phyloP scores from a whole-genome alignment of 2,113 vertebrate species.

The Halcyon malimbica region DNA sequence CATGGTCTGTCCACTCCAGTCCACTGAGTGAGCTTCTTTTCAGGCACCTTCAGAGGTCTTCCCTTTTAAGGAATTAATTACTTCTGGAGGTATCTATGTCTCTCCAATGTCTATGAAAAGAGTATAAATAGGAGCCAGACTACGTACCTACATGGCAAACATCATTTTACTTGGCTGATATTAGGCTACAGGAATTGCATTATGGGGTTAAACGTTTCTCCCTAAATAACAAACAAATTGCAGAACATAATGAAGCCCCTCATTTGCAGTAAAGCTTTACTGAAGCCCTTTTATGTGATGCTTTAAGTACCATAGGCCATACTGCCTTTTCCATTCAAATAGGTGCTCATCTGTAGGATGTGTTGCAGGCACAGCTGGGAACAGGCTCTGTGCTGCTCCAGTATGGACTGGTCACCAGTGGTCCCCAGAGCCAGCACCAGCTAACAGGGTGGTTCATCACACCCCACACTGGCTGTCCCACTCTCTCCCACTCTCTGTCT shows the following conservation, averaged over 20 bases:
- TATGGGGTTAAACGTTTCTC: background rate
- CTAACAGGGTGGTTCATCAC: background rate
- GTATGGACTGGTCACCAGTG: rapidly evolving
- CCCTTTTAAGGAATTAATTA: background rate
- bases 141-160: background rate
- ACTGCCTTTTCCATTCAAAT: background rate
- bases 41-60: background rate
- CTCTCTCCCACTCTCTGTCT: background rate
- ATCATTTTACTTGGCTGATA: background rate
- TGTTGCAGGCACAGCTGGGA: background rate
- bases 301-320: background rate
- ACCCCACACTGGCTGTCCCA: background rate
- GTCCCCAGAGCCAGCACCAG: background rate
- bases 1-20: background rate
- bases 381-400: background rate
- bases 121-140: background rate
- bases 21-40: background rate
- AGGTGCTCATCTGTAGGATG: background rate
- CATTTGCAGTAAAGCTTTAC: background rate
- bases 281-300: background rate
- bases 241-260: background rate
- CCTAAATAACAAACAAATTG: background rate
- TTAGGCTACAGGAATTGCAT: background rate
- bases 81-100: background rate
- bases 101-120: background rate